Base-by-base conservation (phyloP, 2,888 invertebrate species). In the Sinhomidia bicolor region DNA sequence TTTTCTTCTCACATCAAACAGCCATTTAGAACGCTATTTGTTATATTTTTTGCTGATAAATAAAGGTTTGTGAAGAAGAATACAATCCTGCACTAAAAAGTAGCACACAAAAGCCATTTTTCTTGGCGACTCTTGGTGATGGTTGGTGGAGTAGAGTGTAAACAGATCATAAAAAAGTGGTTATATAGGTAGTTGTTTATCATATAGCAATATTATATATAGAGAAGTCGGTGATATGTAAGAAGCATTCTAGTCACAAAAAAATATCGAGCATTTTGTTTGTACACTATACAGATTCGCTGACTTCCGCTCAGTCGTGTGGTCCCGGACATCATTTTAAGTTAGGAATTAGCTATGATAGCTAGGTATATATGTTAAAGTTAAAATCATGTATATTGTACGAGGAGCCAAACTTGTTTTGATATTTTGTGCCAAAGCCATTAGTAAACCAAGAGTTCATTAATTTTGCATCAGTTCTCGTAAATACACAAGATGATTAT, bases 391-490 rank as follows among this genome's bases (percentile, higher is more conserved):
- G 71, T 26, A 68, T 36, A 20, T 20, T 51, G 12, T 41, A 20
- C 7, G 26, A 71, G 6, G 57, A 78, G 78, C 78, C 78, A 87
- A 83, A 54, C 81, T 81, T 81, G 60, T 87, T 86, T 74, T 57
- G 57, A 36, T 71, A 87, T 81, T 81, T 80, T 87, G 86, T 88
- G 88, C 88, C 88, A 88, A 88, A 88, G 44, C 88, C 88, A 88
- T 88, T 88, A 84, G 79, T 57, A 68, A 79, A 84, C n/a, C 54
- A 84, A 83, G 62, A 88, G 68, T 88, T 84, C 88, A 88, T 88
- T 88, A 88, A 88, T 88, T 88, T 88, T 88, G 88, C 88, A 88
- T 88, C 88, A 88, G 84, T 60, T 79, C 41, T 71, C 14, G 57
- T 29, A 74, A 1, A 74, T 26, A 17, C 47, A 47, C 65, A 23